Conservation (phyloP, 1,140 invertebrate species). For the Caenorhabditis latens region DNA sequence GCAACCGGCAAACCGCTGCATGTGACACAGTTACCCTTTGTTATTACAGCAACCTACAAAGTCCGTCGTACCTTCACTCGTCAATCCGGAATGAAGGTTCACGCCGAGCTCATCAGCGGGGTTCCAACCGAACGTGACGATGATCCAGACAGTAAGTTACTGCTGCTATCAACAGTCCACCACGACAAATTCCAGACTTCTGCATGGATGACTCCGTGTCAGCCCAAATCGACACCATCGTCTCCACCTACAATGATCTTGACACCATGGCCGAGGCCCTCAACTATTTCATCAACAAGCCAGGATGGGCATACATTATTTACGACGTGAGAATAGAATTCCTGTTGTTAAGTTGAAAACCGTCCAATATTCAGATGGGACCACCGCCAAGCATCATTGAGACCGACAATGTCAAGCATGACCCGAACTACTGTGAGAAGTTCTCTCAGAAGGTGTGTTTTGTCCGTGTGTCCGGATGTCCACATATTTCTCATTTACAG, state of each 20-base stretch:
- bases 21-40: no score
- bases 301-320: constrained; percentile 43
- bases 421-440: constrained; percentile 45
- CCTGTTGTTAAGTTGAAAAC: neutral
- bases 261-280: constrained; percentile 48
- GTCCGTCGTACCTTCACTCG: constrained; percentile 27
- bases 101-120: constrained; percentile 7
- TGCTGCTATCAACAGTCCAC: neutral
- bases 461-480: no score
- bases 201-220: constrained; percentile 44
- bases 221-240: constrained; percentile 16
- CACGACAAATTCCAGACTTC: constrained; percentile 29
- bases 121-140: constrained; percentile 12
- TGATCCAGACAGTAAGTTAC: constrained; percentile 32
- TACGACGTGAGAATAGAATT: neutral
- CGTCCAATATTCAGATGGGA: neutral
- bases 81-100: neutral
- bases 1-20: no score
- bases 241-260: constrained; percentile 3
- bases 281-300: constrained; percentile 50
- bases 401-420: constrained; percentile 40
- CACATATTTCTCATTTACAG: neutral
- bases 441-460: neutral
- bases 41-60: constrained; percentile 38
- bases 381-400: constrained; percentile 24